Percentiles rank a stretch among this genome's conserved stretches.
Evolutionary conservation across 2,113 vertebrate genomes (phyloP).

Genomic region (Cyphomyrus discorhynchus): DNA sequence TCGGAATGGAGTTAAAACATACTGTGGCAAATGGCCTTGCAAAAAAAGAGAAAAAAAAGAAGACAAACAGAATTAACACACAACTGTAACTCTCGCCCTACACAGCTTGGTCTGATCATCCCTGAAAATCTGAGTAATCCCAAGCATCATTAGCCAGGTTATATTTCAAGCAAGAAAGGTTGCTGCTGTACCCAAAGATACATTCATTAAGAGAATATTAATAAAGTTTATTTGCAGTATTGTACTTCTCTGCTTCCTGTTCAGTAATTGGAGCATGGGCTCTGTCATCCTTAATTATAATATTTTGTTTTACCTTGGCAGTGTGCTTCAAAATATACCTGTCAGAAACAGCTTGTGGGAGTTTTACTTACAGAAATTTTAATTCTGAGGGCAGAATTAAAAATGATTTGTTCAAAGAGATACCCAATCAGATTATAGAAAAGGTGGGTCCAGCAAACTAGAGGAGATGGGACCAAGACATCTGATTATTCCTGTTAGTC

Average conservation of each 20-base stretch:
- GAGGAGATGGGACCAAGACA: too few relatives aligned
- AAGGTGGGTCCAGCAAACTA: too few relatives aligned
- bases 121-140: background rate
- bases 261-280: background rate
- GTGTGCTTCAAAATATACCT: conserved; percentile 22
- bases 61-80: background rate
- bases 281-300: background rate
- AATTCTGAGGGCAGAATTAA: too few relatives aligned
- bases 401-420: too few relatives aligned
- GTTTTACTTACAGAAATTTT: too few relatives aligned
- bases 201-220: background rate
- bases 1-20: background rate
- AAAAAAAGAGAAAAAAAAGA: background rate
- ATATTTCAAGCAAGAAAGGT: background rate
- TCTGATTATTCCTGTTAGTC: too few relatives aligned
- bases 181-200: background rate
- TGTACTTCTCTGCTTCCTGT: background rate
- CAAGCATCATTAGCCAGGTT: background rate
- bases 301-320: conserved; percentile 19
- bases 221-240: background rate
- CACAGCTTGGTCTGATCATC: background rate
- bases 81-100: background rate
- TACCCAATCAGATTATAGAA: too few relatives aligned
- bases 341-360: background rate
- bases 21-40: background rate